These are phyloP conservation scores for Epinephelus malabaricus DNA, from an alignment of 2,797 vertebrate genomes.

Conservation along the genomic window DNA sequence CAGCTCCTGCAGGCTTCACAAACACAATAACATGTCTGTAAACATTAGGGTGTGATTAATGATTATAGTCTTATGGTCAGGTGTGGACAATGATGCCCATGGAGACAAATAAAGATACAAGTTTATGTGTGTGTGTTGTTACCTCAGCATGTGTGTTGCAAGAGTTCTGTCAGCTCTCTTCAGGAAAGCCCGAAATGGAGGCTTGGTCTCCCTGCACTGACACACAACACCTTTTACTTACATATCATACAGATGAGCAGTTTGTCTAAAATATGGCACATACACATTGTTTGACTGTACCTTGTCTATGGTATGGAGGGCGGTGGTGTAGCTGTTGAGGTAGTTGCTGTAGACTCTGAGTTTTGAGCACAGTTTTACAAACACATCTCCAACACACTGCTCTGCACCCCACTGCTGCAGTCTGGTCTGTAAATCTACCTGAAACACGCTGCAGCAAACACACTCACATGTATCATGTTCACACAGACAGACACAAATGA, in stretches of 20 bases:
- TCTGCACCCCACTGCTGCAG: conserved; percentile 86
- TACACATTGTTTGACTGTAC: conserved; percentile 54
- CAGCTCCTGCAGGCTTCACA: conserved; percentile 86
- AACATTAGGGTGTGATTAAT: neutral
- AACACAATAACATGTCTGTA: neutral
- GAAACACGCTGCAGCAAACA: conserved; percentile 76
- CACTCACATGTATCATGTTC: neutral
- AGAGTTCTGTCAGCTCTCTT: conserved; percentile 87
- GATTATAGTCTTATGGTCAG: neutral
- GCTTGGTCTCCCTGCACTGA: conserved; percentile 89
- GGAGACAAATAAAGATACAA: neutral
- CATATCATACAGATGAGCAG: neutral
- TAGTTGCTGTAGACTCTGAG: conserved; percentile 88
- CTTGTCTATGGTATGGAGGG: conserved; percentile 88
- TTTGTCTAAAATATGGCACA: neutral
- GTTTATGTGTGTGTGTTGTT: neutral
- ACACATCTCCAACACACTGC: conserved; percentile 88
- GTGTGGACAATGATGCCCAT: too few species aligned
- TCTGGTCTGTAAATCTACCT: conserved; percentile 79
- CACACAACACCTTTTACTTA: conserved; percentile 20
- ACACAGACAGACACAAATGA: neutral
- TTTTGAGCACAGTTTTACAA: conserved; percentile 84
- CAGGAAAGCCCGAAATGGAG: conserved; percentile 90
- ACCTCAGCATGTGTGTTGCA: conserved; percentile 91
- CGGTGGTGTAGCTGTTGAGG: conserved; percentile 89